A percentile compares a stretch with the other conserved stretches of the same genome.
Evolutionary conservation across 2,113 vertebrate species (phyloP).

Genomic region (Todiramphus chloris): DNA sequence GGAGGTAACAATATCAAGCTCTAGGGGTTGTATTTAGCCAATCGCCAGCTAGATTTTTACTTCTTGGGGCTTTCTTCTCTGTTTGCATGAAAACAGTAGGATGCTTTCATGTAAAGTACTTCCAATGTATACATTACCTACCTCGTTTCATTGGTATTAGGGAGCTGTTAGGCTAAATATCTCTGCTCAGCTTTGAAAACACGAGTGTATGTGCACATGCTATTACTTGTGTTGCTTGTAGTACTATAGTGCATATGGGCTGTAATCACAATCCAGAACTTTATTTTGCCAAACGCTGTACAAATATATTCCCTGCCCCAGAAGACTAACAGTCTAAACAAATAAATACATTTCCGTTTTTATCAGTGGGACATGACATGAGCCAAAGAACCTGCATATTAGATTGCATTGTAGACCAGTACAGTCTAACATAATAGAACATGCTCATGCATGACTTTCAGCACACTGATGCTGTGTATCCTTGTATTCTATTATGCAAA

Average conservation of each 20-base stretch:
- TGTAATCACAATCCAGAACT: constrained; percentile 2
- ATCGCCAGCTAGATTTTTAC: neutral
- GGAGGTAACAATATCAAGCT: neutral
- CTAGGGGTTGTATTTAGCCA: neutral
- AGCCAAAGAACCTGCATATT: neutral
- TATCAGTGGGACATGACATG: neutral
- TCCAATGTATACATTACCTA: neutral
- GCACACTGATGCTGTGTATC: neutral
- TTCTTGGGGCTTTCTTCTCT: neutral
- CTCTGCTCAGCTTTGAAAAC: neutral
- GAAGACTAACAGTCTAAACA: constrained; percentile 12
- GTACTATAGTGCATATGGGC: neutral
- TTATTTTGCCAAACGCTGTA: constrained; percentile 4
- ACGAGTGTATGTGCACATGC: neutral
- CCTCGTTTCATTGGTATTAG: neutral
- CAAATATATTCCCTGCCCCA: neutral
- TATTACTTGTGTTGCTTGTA: neutral
- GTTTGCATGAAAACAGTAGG: neutral
- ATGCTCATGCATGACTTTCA: neutral
- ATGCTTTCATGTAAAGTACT: neutral
- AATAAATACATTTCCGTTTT: constrained; percentile 6
- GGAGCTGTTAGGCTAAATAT: neutral
- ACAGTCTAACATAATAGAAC: neutral
- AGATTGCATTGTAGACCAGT: neutral
- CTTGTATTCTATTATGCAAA: neutral